These are phyloP conservation scores for Cynodonichthys magdalenae DNA, from an alignment of 2,797 vertebrate species.

Conservation along the genomic window DNA sequence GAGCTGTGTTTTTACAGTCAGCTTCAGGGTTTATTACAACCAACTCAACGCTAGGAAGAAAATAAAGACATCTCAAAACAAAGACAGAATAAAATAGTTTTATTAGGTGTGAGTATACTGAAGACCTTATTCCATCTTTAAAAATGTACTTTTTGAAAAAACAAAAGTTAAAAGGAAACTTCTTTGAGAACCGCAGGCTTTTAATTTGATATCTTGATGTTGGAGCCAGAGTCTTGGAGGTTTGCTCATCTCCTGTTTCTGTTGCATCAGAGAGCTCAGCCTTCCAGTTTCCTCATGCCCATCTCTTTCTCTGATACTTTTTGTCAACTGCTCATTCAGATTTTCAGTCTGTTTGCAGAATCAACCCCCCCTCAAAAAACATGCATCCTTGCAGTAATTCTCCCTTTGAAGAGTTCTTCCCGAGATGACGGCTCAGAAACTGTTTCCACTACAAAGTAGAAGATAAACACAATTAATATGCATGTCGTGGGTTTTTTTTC, in stretches of 20 bases:
- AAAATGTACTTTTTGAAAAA: no score
- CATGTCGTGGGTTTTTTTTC: neutral
- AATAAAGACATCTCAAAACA: no score
- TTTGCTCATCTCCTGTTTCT: slow-evolving; percentile 49
- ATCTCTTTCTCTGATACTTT: slow-evolving; percentile 42
- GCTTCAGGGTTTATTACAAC: no score
- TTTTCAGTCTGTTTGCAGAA: slow-evolving; percentile 25
- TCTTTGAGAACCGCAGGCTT: slow-evolving; percentile 1
- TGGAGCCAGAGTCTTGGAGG: slow-evolving; percentile 23
- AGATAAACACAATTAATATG: slow-evolving; percentile 24
- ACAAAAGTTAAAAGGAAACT: neutral
- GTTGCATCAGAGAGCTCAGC: slow-evolving; percentile 23
- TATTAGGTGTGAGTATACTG: no score
- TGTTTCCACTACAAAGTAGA: slow-evolving; percentile 2
- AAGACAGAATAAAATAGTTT: no score
- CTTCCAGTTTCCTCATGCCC: slow-evolving; percentile 25
- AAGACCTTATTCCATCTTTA: no score
- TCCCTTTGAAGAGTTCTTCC: slow-evolving; percentile 16
- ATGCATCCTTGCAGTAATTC: neutral
- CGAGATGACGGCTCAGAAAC: slow-evolving; percentile 6
- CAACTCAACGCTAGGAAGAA: no score
- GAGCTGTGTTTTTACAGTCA: no score
- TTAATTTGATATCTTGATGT: slow-evolving; percentile 41
- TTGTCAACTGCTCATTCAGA: slow-evolving; percentile 21
- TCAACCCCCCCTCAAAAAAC: slow-evolving; percentile 1